Percentiles rank a stretch among this genome's conserved stretches.
phyloP scores from a whole-genome alignment of 1,140 invertebrate genomes.

The Oscheius sp. region DNA sequence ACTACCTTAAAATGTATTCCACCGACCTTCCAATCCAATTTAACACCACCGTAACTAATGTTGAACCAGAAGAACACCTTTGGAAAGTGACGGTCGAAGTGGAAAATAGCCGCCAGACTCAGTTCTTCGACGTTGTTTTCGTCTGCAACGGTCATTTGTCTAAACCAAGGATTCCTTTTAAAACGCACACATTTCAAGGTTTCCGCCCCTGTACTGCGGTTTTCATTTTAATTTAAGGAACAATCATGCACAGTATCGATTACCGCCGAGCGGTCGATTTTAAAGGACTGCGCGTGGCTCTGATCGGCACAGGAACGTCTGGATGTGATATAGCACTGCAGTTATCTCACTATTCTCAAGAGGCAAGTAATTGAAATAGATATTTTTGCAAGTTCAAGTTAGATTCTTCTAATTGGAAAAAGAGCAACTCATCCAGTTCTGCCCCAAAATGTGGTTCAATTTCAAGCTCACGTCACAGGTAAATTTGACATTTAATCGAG shows the following conservation, averaged over 20 bases:
- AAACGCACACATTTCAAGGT: constrained; percentile 72
- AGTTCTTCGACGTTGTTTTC: constrained; percentile 48
- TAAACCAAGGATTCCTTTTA: constrained; percentile 67
- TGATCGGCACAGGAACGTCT: constrained; percentile 83
- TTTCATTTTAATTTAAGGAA: too few species aligned
- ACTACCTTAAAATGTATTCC: constrained; percentile 68
- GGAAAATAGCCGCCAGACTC: constrained; percentile 51
- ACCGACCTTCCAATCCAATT: constrained; percentile 73
- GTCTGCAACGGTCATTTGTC: constrained; percentile 66
- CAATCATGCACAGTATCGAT: constrained; percentile 78
- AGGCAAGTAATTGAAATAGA: constrained; percentile 63
- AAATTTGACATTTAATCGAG: too few species aligned
- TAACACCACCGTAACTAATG: constrained; percentile 37
- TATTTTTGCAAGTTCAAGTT: not conserved
- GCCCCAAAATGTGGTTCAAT: constrained; percentile 26
- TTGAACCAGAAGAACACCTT: not conserved
- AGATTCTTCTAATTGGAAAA: constrained; percentile 22
- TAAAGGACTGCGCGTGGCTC: constrained; percentile 70
- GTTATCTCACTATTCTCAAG: constrained; percentile 68
- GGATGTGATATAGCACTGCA: constrained; percentile 78
- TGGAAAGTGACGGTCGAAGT: constrained; percentile 11
- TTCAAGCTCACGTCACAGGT: constrained; percentile 19
- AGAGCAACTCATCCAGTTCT: constrained; percentile 23
- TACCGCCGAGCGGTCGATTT: constrained; percentile 73
- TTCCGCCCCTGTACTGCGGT: too few species aligned